Conservation (phyloP, 2,797 vertebrate species). For the Acanthurus lineatus region DNA sequence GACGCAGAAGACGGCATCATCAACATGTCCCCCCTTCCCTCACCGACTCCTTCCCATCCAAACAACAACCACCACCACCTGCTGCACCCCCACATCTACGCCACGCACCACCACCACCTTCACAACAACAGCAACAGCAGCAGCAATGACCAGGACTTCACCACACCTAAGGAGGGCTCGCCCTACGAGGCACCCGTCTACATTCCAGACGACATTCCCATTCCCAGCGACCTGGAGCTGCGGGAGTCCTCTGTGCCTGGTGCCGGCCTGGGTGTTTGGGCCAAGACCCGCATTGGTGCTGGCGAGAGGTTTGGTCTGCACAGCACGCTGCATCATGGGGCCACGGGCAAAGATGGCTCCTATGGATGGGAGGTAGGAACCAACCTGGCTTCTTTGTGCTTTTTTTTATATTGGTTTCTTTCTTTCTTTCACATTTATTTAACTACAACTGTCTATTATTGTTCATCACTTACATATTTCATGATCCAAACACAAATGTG, state of each 20-base stretch:
- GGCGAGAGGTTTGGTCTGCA: conserved; percentile 95
- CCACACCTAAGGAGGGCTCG: conserved; percentile 96
- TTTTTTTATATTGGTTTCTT: not conserved
- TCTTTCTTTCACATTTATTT: not conserved
- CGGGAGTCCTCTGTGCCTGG: conserved; percentile 97
- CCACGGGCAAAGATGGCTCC: conserved; percentile 90
- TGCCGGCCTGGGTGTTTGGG: conserved; percentile 96
- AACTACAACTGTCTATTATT: not conserved
- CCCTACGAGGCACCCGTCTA: conserved; percentile 98
- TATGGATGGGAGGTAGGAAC: conserved; percentile 98
- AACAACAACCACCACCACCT: conserved; percentile 84
- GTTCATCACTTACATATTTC: not conserved
- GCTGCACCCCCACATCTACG: conserved; percentile 76
- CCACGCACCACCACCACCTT: conserved; percentile 73
- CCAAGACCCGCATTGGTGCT: conserved; percentile 90
- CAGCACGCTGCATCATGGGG: conserved; percentile 85
- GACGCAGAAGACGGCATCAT: conserved; percentile 91
- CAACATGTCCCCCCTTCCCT: conserved; percentile 90
- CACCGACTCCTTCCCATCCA: conserved; percentile 89
- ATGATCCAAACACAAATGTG: conserved; percentile 21
- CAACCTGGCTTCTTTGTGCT: not conserved
- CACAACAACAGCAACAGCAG: conserved; percentile 78
- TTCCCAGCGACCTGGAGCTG: conserved; percentile 96
- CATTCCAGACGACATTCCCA: conserved; percentile 99
- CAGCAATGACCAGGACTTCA: conserved; percentile 95